A percentile compares a stretch with the other conserved stretches of the same genome.
These are phyloP conservation scores for Trissolcus brochymenae DNA, from an alignment of 2,888 invertebrate species.

Conservation along the genomic window DNA sequence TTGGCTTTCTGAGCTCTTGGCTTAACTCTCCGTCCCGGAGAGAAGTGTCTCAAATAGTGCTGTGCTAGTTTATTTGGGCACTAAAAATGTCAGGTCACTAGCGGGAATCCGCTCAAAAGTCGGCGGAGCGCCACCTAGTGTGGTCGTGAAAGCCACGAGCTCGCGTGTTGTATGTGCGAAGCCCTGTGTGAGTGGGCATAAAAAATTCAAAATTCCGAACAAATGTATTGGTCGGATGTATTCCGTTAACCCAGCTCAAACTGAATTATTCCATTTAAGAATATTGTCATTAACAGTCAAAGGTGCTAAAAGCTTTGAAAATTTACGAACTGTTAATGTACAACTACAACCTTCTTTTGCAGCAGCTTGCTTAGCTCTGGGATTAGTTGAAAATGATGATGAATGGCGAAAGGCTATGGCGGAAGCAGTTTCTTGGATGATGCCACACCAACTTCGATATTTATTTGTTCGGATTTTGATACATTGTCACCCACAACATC, in stretches of 20 bases:
- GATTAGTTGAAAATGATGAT: not conserved
- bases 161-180: no score
- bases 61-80: no score
- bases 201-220: no score
- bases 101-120: no score
- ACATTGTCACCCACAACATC: not conserved
- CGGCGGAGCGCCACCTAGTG: no score
- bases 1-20: no score
- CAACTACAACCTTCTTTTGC: not conserved
- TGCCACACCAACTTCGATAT: not conserved
- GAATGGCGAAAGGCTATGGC: not conserved
- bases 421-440: not conserved
- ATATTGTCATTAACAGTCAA: conserved; percentile 59
- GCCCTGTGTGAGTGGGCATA: no score
- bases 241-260: conserved; percentile 55
- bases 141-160: no score
- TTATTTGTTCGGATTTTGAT: not conserved
- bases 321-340: not conserved
- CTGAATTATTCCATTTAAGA: conserved; percentile 62
- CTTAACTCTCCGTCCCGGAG: no score
- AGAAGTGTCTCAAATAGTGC: no score
- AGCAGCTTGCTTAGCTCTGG: not conserved
- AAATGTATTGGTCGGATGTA: conserved; percentile 37
- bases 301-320: not conserved
- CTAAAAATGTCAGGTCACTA: no score